Conservation (phyloP, 2,113 vertebrate species). For the Nyctereutes procyonoides region DNA sequence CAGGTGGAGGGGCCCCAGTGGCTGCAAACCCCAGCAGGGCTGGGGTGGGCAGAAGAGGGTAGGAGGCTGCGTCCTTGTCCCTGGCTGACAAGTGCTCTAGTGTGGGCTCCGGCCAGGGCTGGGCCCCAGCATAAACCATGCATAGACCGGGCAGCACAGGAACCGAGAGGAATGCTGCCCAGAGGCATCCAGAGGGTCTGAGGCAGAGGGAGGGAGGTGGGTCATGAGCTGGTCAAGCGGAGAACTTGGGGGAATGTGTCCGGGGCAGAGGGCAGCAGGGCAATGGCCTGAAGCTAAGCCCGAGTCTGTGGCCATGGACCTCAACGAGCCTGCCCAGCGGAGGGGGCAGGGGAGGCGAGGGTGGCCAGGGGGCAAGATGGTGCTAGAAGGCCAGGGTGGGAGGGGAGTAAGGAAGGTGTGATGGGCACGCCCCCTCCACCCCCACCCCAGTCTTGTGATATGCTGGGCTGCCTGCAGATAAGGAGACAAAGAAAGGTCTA, state of each 20-base stretch:
- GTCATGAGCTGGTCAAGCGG: neutral
- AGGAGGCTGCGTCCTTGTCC: fast-evolving
- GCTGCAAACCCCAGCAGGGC: neutral
- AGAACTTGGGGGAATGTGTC: neutral
- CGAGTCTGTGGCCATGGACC: fast-evolving
- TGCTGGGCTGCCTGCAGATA: neutral
- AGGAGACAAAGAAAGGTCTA: neutral
- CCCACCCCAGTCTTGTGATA: neutral
- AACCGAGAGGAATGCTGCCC: neutral
- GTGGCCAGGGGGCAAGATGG: fast-evolving
- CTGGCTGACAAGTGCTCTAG: neutral
- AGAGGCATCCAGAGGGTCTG: fast-evolving
- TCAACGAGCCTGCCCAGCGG: fast-evolving
- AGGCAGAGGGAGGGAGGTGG: neutral
- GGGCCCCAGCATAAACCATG: neutral
- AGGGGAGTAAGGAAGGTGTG: neutral
- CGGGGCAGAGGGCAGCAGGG: neutral
- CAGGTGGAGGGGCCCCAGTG: fast-evolving
- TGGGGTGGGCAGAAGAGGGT: neutral
- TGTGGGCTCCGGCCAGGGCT: neutral
- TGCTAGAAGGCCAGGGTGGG: neutral
- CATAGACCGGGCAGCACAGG: neutral
- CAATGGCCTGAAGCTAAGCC: neutral
- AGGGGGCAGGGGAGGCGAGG: fast-evolving
- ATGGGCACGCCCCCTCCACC: fast-evolving